A percentile compares a stretch with the other conserved stretches of the same genome.
phyloP scores from a whole-genome alignment of 2,888 invertebrate species.

The Atethmia centrago region DNA sequence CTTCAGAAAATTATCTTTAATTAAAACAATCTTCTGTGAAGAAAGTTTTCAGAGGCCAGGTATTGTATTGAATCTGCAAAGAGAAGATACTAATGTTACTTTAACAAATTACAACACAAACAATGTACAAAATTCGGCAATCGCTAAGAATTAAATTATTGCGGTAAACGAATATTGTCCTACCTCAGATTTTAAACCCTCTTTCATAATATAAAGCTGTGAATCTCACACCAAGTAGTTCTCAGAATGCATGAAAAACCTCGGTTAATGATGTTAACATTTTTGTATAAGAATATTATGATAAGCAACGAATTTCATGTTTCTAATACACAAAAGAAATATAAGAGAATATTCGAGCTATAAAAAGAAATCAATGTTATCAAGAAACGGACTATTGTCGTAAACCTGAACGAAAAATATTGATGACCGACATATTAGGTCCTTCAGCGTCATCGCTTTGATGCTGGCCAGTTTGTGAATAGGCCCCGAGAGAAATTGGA shows the following conservation, averaged over 20 bases:
- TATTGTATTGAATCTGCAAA: slow-evolving; percentile 50
- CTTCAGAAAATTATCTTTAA: slow-evolving; percentile 42
- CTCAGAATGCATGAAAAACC: slow-evolving; percentile 16
- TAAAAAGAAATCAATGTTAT: slow-evolving; percentile 69
- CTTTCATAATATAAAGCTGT: slow-evolving; percentile 17
- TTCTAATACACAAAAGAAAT: slow-evolving; percentile 40
- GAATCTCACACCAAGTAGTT: slow-evolving; percentile 28
- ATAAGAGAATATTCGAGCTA: slow-evolving; percentile 33
- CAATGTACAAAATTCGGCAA: slow-evolving; percentile 33
- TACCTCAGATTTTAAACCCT: slow-evolving; percentile 25
- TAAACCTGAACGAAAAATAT: slow-evolving; percentile 69
- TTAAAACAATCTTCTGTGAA: slow-evolving; percentile 39
- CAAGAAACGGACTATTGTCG: slow-evolving; percentile 57
- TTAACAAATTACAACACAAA: slow-evolving; percentile 33
- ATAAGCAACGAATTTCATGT: slow-evolving; percentile 31
- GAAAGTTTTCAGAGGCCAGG: slow-evolving; percentile 16
- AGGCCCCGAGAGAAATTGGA: slow-evolving; percentile 74
- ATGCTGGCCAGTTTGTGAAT: slow-evolving; percentile 67
- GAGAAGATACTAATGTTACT: slow-evolving; percentile 41
- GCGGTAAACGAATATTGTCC: slow-evolving; percentile 28
- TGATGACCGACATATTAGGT: slow-evolving; percentile 66
- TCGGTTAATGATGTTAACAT: slow-evolving; percentile 19
- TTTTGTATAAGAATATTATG: slow-evolving; percentile 18
- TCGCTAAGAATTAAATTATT: slow-evolving; percentile 40
- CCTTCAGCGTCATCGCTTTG: slow-evolving; percentile 61